Evolutionary conservation across 2,797 vertebrate species (phyloP), one percentile per base, ranked within the genome.

Genomic region (Liparis tanakae): DNA sequence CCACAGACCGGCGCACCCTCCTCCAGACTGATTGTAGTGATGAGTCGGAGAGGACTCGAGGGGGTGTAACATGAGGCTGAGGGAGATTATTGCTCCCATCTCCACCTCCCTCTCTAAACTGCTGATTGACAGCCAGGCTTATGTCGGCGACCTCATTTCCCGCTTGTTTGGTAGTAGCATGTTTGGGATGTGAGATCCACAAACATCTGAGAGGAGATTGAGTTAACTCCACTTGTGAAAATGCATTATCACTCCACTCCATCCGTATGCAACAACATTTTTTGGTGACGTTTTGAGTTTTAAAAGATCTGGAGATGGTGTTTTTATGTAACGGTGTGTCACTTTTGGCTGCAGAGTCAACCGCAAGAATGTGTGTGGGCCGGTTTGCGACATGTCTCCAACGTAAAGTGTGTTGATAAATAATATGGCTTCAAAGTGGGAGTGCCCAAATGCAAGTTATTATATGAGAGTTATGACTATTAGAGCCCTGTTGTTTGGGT

Each of bases 101-200:
- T 88, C 88, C 87, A 80, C 86, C 81, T 86, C 78, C 78, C 58
- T 68, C 78, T 78, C 76, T 76, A 65, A 75, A 86, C 76, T 66
- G 67, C 76, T 48, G 86, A 89, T 74, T 78, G 85, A 81, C 79
- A 58, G 79, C 54, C 70, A 55, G 77, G 86, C 81, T 92, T 88
- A 91, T 72, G 63, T 73, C 83, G 59, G 50, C 84, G 91, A 90
- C 91, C 91, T 91, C 56, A 62, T 91, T 91, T 89, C 56, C 86
- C 78, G 70, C 74, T 48, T 33, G 79, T 84, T 76, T 65, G 70
- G 48, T 66, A 66, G 61, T 55, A 62, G 76, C 78, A 73, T 69
- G 63, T 74, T 66, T 30, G 73, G 36, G 73, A 84, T 70, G 75
- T 25, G 58, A 66, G 69, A 18, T 36, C 54, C 53, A 36, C 54